A percentile compares a stretch with the other conserved stretches of the same genome.
These are phyloP conservation scores for Agraylea sexmaculata DNA, from an alignment of 1,140 invertebrate genomes.

Conservation along the genomic window DNA sequence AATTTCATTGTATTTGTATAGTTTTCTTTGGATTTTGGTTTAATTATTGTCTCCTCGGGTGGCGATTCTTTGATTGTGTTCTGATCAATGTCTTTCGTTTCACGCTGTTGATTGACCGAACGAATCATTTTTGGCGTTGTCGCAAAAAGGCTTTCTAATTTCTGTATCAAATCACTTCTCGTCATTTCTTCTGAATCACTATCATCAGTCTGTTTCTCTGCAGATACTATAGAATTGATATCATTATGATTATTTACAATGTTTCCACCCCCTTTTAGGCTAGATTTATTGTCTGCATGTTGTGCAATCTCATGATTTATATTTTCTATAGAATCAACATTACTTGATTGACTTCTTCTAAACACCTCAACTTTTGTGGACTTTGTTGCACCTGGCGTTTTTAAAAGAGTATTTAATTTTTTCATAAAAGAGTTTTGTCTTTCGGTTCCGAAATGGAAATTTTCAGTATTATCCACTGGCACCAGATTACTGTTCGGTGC, in stretches of 20 bases:
- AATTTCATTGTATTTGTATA: conserved; percentile 17
- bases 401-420: conserved; percentile 12
- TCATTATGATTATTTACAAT: not conserved
- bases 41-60: conserved; percentile 3
- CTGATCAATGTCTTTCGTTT: not conserved
- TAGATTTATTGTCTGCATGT: too few species aligned
- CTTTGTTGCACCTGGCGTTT: conserved; percentile 1
- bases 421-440: conserved; percentile 3
- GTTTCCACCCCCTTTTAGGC: not conserved
- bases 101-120: not conserved
- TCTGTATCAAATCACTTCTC: conserved; percentile 7
- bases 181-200: too few species aligned
- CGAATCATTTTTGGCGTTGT: too few species aligned
- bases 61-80: too few species aligned
- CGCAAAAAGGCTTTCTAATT: conserved; percentile 10
- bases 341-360: conserved; percentile 6
- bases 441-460: too few species aligned
- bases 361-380: not conserved
- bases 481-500: too few species aligned
- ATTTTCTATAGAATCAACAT: too few species aligned
- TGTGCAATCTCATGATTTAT: too few species aligned
- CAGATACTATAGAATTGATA: not conserved
- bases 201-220: too few species aligned
- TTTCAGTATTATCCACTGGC: too few species aligned
- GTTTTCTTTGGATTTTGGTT: conserved; percentile 12